phyloP scores from a whole-genome alignment of 2,797 vertebrate species.

The Rhinella marina region DNA sequence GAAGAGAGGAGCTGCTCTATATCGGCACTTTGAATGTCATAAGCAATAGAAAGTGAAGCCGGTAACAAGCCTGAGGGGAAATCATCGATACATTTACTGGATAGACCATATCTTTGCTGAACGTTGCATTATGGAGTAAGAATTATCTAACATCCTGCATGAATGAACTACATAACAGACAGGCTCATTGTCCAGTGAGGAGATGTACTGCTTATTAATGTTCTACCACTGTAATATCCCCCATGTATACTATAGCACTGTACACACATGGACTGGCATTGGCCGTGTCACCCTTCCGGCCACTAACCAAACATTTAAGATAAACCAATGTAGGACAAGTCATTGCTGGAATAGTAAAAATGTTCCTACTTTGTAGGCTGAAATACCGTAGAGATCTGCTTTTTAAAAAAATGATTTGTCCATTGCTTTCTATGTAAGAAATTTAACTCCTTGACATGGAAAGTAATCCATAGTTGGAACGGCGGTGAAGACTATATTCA shows the following conservation, averaged over 20 bases:
- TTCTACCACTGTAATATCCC: not conserved
- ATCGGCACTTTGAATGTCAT: slow-evolving; percentile 26
- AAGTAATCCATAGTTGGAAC: no score
- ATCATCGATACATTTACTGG: slow-evolving; percentile 35
- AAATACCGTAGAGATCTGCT: no score
- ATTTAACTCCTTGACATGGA: no score
- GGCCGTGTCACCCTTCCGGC: not conserved
- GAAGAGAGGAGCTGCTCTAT: not conserved
- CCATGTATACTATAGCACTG: not conserved
- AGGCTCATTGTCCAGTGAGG: not conserved
- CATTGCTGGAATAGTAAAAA: no score
- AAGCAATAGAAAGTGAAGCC: not conserved
- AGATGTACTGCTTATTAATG: not conserved
- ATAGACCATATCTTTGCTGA: slow-evolving; percentile 17
- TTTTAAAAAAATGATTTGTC: no score
- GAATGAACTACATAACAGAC: not conserved
- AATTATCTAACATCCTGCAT: not conserved
- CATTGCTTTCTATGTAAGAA: no score
- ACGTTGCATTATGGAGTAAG: not conserved
- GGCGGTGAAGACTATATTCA: no score
- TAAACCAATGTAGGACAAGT: not conserved
- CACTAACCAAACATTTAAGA: not conserved
- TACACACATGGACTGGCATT: not conserved
- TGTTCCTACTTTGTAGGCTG: no score
- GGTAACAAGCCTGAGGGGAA: slow-evolving; percentile 50